Percentiles rank a stretch among this genome's conserved stretches.
phyloP scores from a whole-genome alignment of 2,888 invertebrate genomes.

The Lasioglossum vierecki region DNA sequence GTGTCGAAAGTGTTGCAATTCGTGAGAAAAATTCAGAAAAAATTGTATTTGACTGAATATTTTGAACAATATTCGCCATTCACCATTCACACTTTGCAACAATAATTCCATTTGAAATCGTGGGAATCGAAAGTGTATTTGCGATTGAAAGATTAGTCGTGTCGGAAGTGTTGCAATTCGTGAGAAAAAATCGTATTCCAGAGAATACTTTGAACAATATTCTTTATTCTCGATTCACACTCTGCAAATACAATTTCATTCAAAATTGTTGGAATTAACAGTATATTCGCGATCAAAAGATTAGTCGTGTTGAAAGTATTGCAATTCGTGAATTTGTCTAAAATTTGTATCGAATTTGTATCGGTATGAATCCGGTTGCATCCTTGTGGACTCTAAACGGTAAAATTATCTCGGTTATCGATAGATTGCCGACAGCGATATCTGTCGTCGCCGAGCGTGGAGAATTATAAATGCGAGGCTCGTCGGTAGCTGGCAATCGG shows the following conservation, averaged over 20 bases:
- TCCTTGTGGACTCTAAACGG: not conserved
- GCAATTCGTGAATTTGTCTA: too few species aligned
- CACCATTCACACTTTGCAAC: not conserved
- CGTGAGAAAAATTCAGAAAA: not conserved
- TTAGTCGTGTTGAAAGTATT: too few species aligned
- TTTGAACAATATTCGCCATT: not conserved
- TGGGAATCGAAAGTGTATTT: not conserved
- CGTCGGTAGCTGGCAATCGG: constrained; percentile 39
- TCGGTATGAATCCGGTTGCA: not conserved
- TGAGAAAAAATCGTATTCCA: too few species aligned
- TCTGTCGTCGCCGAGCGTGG: constrained; percentile 8
- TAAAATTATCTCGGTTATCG: not conserved
- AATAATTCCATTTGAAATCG: not conserved
- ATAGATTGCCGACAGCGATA: not conserved
- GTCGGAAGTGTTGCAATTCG: too few species aligned
- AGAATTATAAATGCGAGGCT: constrained; percentile 45
- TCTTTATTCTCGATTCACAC: too few species aligned
- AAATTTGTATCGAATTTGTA: not conserved
- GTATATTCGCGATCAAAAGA: too few species aligned
- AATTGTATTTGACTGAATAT: too few species aligned
- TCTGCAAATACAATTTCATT: too few species aligned
- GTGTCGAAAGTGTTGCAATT: not conserved
- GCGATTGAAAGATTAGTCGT: too few species aligned
- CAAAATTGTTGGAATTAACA: too few species aligned
- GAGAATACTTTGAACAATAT: not conserved